Evolutionary conservation across 2,113 vertebrate species (phyloP), one percentile per base, ranked within the genome.

Genomic region (Hemicordylus capensis): DNA sequence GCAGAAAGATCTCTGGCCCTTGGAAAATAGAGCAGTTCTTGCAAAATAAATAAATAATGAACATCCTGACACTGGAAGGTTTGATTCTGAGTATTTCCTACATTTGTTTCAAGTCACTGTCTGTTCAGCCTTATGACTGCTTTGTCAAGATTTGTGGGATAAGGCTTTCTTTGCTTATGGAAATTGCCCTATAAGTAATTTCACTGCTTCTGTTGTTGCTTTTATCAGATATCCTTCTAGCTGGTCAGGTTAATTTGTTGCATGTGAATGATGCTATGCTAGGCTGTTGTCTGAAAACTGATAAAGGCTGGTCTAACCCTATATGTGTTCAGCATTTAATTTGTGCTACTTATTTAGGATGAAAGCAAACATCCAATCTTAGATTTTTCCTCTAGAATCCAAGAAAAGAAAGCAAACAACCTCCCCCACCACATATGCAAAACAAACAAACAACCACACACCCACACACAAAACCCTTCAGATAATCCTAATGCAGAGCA

Each of bases 221-320:
- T 83, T 77, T 63, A 72, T 78, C 56, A 77, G 74, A 63, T 78
- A 78, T 44, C 42, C 42, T 69, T 82, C 44, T n/a, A 15, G 48
- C 56, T 83, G n/a, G 66, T 58, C 44, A 90, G 61, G 63, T 74
- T 72, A 86, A 73, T 86, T 85, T 83, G 64, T 87, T 83, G 59
- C 56, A 59, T 63, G 22, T 78, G 75, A 78, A 63, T 7, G 34
- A 72, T 83, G 44, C 42, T 48, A n/a, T 73, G 34, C 73, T 54
- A 12, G 44, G 64, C 42, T 51, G 11, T 76, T 78, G 54, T 15
- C 34, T 73, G 75, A 54, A 83, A 63, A 54, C 81, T 56, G 86
- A 83, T 87, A 79, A 79, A 44, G 66, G 46, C 46, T 83, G 67
- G 20, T 79, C 67, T 72, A 34, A 75, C 46, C 4, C 58, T 66